Base-by-base conservation (phyloP, 2,888 invertebrate genomes). In the Amiota communis region DNA sequence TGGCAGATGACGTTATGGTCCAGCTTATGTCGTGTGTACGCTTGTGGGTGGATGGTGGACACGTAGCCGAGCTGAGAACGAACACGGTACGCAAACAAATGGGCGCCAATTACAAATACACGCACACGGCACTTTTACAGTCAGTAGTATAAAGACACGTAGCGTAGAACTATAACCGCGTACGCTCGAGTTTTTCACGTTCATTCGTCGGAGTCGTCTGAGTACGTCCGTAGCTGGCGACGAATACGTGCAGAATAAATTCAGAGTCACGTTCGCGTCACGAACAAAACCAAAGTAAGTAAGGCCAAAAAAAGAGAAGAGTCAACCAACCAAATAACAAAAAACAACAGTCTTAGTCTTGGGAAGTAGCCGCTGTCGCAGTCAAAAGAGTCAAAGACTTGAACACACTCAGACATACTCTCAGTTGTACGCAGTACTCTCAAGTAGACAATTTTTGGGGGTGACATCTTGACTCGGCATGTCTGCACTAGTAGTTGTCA, bases 171-270 rank as follows among this genome's bases (percentile, higher is more conserved):
- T 64, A 59, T 57, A 64, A 73, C 59, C 56, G 59, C 61, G 72
- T 48, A 61, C 75, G 79, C 72, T 74, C 74, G 74, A 78, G 75
- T 74, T 72, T 70, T 74, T 67, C 80, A 81, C 76, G 78, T 78
- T 77, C 53, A 53, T 51, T 68, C 20, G 49, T 63, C 36, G 63
- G 23, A 63, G 23, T 63, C 63, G 67, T 67, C 36, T 36, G 1
- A 20, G 77, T 84, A 85, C 87, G 87, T 87, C 87, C 87, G 87
- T 87, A 86, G 84, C 87, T 88, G 88, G 81, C 87, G 86, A 87
- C 87, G 88, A 87, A 85, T 87, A 89, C 89, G 89, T 89, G 88
- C 88, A 88, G 88, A 89, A 88, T 89, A 88, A 68, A 89, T 88
- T 88, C 89, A 86, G 85, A 84, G 82, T 83, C 85, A 86, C 87